These are phyloP conservation scores for Machimus atricapillus DNA, from an alignment of 2,888 invertebrate species.

Conservation along the genomic window DNA sequence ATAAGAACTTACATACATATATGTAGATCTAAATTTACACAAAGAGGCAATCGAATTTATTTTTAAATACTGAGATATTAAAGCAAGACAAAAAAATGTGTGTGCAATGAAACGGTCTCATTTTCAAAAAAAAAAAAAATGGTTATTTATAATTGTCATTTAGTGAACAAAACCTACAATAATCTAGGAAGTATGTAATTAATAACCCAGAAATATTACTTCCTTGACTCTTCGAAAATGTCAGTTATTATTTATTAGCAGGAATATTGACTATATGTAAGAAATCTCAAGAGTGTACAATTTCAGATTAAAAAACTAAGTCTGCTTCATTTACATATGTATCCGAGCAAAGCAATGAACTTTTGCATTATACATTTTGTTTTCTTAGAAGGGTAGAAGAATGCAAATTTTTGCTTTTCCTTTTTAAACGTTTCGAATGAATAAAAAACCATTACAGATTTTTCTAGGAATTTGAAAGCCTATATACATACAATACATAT, in stretches of 20 bases:
- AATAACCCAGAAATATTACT: not conserved
- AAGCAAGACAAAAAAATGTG: not conserved
- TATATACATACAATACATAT: no score
- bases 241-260: not conserved
- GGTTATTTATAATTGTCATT: not conserved
- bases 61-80: not conserved
- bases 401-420: not conserved
- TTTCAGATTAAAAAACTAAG: not conserved
- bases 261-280: not conserved
- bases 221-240: not conserved
- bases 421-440: no score
- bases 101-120: not conserved
- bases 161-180: not conserved
- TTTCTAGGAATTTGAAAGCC: no score
- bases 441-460: no score
- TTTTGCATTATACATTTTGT: not conserved
- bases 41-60: not conserved
- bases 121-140: not conserved
- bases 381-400: not conserved
- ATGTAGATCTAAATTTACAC: not conserved
- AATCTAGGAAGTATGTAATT: not conserved
- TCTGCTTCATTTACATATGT: not conserved
- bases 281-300: not conserved
- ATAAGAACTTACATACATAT: no score
- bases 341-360: not conserved